Base-by-base conservation (phyloP, 2,888 invertebrate genomes). In the Eueremaeus valkanovi region DNA sequence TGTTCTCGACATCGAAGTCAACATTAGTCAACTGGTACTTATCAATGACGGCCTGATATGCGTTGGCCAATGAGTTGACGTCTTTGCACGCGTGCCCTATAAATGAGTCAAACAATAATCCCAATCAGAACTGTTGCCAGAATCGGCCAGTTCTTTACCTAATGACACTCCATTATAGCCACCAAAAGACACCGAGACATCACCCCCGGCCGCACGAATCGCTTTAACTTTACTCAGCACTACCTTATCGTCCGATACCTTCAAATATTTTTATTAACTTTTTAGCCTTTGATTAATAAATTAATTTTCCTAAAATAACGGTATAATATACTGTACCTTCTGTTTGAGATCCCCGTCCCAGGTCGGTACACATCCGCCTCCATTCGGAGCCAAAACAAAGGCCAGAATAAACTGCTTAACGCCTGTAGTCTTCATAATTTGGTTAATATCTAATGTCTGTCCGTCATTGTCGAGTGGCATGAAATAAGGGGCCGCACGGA, bases 391-490 rank as follows among this genome's bases (percentile, higher is more conserved):
- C 42, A 75, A 42, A 21, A 49, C 58, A 55, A 75, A 75, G 1
- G 75, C 72, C 9, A 75, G 58, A 31, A 75, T 72, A n/a, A 75
- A 75, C 16, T 75, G 72, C 8, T 66, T 66, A 3, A 75, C 8
- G 18, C 75, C 72, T n/a, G 75, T 55, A 18, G 49, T 55, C 3
- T 68, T 42, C 18, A 75, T 51, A 6, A 24, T 40, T n/a, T 75
- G 72, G 27, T 49, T 36, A n/a, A 75, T 33, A 27, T 72, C 70
- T 8, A 45, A 72, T 11, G 75, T n/a, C n/a, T n/a, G n/a, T n/a
- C n/a, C 49, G 11, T 75, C 61, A n/a, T 75, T 75, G 31, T 72
- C 72, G n/a, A 72, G 11, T 9, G 75, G 75, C 75, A 75, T 75
- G 33, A 29, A 75, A 63, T 75, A 75, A 11, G 75, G 75, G 1